These are phyloP conservation scores for Nesometra sesokonis DNA, from an alignment of 35 echinoderm and acorn worm genomes.

Conservation along the genomic window DNA sequence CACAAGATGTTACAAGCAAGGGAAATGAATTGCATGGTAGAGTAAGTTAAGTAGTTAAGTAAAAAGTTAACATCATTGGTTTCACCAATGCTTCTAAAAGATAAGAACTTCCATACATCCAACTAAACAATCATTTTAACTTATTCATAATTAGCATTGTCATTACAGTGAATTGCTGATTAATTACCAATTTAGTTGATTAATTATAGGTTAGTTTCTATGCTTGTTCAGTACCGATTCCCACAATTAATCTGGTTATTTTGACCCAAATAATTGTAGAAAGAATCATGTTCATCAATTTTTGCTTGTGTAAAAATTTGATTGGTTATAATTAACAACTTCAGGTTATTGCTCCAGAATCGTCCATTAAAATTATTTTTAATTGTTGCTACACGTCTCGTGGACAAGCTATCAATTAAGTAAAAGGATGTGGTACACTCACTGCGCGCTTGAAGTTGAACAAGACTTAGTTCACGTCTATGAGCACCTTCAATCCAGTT, in stretches of 20 bases:
- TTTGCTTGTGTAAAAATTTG: neutral
- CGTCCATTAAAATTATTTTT: neutral
- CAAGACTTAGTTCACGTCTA: no score
- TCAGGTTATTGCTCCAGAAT: neutral
- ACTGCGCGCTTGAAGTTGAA: no score
- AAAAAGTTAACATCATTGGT: no score
- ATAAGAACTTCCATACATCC: neutral
- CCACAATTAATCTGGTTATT: neutral
- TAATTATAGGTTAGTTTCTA: neutral
- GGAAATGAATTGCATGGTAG: no score
- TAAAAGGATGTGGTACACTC: neutral
- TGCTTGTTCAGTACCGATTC: neutral
- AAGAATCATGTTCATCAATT: neutral
- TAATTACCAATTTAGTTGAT: neutral
- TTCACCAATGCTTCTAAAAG: neutral
- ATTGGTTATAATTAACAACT: neutral
- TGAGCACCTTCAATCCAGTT: no score
- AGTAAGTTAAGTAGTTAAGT: no score
- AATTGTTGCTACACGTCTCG: neutral
- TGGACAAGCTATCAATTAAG: neutral
- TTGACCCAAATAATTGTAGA: neutral
- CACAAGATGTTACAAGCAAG: no score
- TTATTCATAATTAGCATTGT: neutral
- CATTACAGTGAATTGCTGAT: neutral
- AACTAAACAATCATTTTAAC: neutral